Evolutionary conservation across 2,888 invertebrate species (phyloP).

Genomic region (Andrena flavipes): DNA sequence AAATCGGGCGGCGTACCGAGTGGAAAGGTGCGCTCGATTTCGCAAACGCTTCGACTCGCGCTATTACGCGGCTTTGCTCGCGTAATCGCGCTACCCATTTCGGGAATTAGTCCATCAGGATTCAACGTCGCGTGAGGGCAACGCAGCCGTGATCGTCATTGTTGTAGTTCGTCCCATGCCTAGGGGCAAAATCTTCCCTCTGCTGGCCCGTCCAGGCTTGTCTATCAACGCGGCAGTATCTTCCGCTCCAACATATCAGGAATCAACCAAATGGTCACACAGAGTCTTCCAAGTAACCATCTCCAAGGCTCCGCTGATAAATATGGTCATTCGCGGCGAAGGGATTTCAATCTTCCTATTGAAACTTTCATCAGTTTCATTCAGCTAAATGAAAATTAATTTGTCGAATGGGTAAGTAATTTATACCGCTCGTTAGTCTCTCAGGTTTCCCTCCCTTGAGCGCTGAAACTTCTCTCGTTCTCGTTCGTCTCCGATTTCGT

Average conservation of each 20-base stretch:
- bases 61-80: conserved; percentile 61
- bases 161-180: conserved; percentile 21
- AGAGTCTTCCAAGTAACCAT: neutral
- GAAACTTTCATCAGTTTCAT: neutral
- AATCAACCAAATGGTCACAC: conserved; percentile 20
- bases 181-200: conserved; percentile 6
- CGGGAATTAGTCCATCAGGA: conserved; percentile 68
- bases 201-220: neutral
- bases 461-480: neutral
- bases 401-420: conserved; percentile 1
- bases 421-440: neutral
- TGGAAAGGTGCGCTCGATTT: conserved; percentile 60
- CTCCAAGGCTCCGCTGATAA: neutral
- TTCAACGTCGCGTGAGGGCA: conserved; percentile 66
- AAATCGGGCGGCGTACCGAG: conserved; percentile 45
- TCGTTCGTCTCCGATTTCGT: conserved; percentile 2
- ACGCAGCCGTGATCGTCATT: conserved; percentile 54
- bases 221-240: neutral
- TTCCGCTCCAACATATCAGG: neutral
- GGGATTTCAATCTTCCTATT: neutral
- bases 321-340: neutral
- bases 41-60: conserved; percentile 56
- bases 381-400: conserved; percentile 21
- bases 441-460: neutral
- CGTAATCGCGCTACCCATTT: conserved; percentile 64